Evolutionary conservation across 1,140 invertebrate genomes (phyloP).

Genomic region (Dendroctonus valens): DNA sequence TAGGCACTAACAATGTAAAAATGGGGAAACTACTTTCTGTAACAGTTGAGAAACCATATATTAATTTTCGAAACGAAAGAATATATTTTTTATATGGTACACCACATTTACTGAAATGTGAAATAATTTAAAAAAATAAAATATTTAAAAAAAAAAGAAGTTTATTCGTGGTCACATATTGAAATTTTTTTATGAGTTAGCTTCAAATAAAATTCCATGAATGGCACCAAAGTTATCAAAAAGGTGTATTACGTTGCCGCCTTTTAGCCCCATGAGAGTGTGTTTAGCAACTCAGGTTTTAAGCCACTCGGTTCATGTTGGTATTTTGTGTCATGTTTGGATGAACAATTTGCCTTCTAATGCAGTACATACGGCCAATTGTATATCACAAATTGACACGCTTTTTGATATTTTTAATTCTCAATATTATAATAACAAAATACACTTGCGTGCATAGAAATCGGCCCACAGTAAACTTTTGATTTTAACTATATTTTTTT

Average conservation of each 20-base stretch:
- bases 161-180: not conserved
- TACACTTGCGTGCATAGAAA: too few species aligned
- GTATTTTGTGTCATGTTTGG: not conserved
- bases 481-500: too few species aligned
- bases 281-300: not conserved
- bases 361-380: not conserved
- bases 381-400: not conserved
- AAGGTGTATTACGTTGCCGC: not conserved
- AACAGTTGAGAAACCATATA: not conserved
- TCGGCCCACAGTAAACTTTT: too few species aligned
- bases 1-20: slow-evolving; percentile 3
- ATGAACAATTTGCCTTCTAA: not conserved
- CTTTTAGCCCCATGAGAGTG: not conserved
- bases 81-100: not conserved
- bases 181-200: not conserved
- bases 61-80: not conserved
- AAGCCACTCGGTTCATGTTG: not conserved
- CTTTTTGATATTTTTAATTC: slow-evolving; percentile 1
- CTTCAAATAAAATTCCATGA: not conserved
- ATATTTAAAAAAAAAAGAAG: not conserved
- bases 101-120: slow-evolving; percentile 1
- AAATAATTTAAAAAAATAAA: slow-evolving; percentile 1
- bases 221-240: slow-evolving; percentile 1
- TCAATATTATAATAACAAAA: not conserved
- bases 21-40: not conserved